Conservation (phyloP, 2,888 invertebrate species). For the Andrena marginata region DNA sequence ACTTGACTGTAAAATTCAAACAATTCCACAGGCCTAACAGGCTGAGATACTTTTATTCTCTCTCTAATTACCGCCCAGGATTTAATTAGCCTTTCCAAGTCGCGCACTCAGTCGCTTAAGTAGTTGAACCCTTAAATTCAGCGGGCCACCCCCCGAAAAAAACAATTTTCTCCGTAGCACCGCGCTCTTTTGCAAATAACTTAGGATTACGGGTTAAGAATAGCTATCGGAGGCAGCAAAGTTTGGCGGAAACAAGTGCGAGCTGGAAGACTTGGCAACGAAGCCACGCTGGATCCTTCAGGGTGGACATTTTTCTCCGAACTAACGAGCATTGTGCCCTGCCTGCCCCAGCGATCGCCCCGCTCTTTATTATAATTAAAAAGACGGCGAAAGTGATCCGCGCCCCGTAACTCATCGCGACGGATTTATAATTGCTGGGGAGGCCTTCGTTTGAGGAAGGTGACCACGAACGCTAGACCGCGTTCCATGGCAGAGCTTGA, state of each 20-base stretch:
- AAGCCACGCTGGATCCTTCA: conserved; percentile 18
- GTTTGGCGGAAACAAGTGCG: conserved; percentile 31
- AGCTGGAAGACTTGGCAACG: conserved; percentile 36
- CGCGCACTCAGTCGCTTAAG: conserved; percentile 1
- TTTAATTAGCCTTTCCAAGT: conserved; percentile 13
- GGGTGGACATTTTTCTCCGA: conserved; percentile 32
- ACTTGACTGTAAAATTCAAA: not conserved
- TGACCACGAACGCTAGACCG: conserved; percentile 32
- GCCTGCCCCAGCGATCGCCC: not conserved
- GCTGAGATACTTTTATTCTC: not conserved
- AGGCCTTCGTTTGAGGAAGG: conserved; percentile 4
- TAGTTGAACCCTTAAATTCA: conserved; percentile 2
- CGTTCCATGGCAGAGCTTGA: conserved; percentile 29
- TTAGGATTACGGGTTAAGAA: conserved; percentile 49
- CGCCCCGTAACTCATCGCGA: not conserved
- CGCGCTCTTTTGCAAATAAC: conserved; percentile 42
- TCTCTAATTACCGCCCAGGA: no score
- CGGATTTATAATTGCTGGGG: conserved; percentile 32
- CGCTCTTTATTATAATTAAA: conserved; percentile 32
- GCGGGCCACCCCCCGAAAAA: not conserved
- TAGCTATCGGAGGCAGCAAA: conserved; percentile 25
- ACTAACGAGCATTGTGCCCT: conserved; percentile 34
- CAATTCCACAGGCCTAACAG: not conserved
- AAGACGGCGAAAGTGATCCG: conserved; percentile 1
- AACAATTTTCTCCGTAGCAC: conserved; percentile 4